Evolutionary conservation across 2,797 vertebrate species (phyloP), one percentile per base, ranked within the genome.

Genomic region (Sebastes umbrosus): DNA sequence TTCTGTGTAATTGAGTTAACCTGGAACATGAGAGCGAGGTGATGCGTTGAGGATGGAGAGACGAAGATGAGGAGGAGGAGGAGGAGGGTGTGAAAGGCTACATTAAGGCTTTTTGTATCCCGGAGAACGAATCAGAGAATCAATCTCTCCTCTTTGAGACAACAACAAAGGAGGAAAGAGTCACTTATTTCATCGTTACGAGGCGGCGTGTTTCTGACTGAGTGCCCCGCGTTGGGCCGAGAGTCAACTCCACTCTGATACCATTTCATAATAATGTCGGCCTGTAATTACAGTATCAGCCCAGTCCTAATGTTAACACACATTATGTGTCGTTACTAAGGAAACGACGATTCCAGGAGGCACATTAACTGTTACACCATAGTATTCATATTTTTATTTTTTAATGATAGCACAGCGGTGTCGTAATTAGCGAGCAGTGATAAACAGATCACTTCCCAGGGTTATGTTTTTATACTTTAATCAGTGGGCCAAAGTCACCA

Each of bases 1-100:
- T 62, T 82, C 22, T 24, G 18, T 74, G 70, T 77, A 79, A 84
- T 64, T 76, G 67, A 73, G 75, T 81, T 76, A 73, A 82, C 62
- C 79, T 77, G 22, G 75, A 75, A 75, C 69, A 71, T 66, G 46
- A 88, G 75, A 75, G 46, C 0, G 54, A 74, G 65, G 63, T 79
- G 77, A 58, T 55, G 27, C 50, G 58, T 27, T 27, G 62, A 60
- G 66, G 75, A 57, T 11, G 60, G 68, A 46, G 78, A 65, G 39
- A 63, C 0, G 69, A 75, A 7, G 27, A 27, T 25, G 25, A 66
- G 69, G 73, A 34, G 39, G 69, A 75, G 5, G 25, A 27, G 25
- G 25, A 66, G 69, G 73, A 34, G 39, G 50, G 59, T 4, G 79
- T 73, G 81, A 83, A 63, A 68, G 66, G 54, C 66, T 55, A 20